phyloP scores from a whole-genome alignment of 1,140 invertebrate species.

The Ips typographus region DNA sequence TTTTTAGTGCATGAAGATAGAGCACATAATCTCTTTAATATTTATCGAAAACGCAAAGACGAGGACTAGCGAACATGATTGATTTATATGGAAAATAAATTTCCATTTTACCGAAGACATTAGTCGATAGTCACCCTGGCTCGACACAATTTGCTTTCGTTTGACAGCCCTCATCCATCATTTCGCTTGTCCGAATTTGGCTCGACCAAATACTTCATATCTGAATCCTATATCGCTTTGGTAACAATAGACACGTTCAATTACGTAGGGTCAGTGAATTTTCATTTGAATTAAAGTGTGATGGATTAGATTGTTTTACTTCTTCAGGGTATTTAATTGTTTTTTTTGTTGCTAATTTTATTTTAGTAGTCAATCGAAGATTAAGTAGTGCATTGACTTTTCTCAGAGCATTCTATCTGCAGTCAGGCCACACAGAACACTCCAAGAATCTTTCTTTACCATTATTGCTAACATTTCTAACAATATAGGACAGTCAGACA shows the following conservation, averaged over 20 bases:
- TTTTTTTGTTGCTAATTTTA: no score
- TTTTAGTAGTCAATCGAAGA: no score
- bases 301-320: no score
- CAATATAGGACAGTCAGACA: no score
- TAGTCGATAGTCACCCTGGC: constrained; percentile 32
- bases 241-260: constrained; percentile 7
- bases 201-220: constrained; percentile 31
- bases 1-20: constrained; percentile 27
- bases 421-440: no score
- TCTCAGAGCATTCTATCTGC: no score
- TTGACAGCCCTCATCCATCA: constrained; percentile 32
- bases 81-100: constrained; percentile 35
- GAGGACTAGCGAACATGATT: constrained; percentile 27
- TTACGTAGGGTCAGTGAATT: constrained; percentile 3
- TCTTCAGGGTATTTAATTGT: no score
- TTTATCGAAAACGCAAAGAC: constrained; percentile 31
- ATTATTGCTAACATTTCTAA: no score
- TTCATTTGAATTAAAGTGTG: no score
- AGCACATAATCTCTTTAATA: constrained; percentile 26
- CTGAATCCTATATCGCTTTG: constrained; percentile 9
- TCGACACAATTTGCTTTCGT: constrained; percentile 32
- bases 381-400: no score
- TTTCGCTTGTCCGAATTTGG: constrained; percentile 31
- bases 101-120: constrained; percentile 34
- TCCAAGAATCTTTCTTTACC: no score